Evolutionary conservation across 2,797 vertebrate genomes (phyloP).

Genomic region (Gadopsis marmoratus): DNA sequence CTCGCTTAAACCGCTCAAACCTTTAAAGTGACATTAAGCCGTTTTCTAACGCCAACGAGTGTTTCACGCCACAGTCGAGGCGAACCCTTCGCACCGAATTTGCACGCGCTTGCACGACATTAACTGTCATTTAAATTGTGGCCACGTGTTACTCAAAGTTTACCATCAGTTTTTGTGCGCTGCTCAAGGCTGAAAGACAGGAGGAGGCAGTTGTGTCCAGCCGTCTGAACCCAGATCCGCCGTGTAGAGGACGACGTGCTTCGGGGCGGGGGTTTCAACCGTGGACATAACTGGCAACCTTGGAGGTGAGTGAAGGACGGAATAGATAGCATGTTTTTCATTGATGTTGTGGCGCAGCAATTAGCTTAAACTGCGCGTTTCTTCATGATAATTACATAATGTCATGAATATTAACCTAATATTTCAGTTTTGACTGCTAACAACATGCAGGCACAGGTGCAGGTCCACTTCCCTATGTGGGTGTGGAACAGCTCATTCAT

Average conservation of each 20-base stretch:
- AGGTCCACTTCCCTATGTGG: not conserved
- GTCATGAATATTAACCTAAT: not conserved
- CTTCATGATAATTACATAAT: not conserved
- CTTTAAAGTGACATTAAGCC: not conserved
- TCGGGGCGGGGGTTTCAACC: not conserved
- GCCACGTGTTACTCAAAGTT: not conserved
- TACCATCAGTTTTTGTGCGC: not conserved
- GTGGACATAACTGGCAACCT: not conserved
- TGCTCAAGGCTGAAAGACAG: not conserved
- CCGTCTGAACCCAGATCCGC: not conserved
- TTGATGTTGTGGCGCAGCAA: not conserved
- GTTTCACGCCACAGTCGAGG: accelerated
- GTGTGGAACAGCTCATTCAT: not conserved
- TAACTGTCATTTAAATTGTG: not conserved
- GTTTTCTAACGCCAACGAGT: not conserved
- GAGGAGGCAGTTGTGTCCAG: accelerated
- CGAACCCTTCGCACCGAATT: too few species aligned
- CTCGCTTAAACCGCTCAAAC: not conserved
- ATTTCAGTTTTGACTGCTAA: not conserved
- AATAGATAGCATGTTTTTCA: accelerated
- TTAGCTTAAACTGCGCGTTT: not conserved
- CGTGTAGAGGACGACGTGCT: too few species aligned
- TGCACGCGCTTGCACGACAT: not conserved
- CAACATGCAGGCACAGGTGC: too few species aligned
- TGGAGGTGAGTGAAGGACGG: not conserved